These are phyloP conservation scores for Oreochromis spilurus DNA, from an alignment of 2,113 vertebrate genomes.

Conservation along the genomic window DNA sequence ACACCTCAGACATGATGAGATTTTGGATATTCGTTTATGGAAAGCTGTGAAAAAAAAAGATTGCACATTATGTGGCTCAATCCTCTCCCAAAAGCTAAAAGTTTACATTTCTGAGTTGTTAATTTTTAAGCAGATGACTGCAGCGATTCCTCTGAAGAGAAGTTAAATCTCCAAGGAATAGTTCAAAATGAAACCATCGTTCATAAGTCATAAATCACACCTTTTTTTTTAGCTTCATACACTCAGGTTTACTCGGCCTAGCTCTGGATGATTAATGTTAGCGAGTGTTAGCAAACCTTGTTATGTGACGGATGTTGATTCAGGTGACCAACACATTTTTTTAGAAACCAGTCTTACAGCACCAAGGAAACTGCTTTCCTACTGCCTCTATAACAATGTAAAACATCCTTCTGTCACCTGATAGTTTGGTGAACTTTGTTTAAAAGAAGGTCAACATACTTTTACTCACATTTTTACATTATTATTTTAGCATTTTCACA, in stretches of 20 bases:
- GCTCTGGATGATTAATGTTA: neutral
- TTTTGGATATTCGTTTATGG: neutral
- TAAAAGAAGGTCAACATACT: neutral
- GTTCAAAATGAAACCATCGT: neutral
- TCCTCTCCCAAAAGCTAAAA: neutral
- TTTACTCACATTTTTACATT: neutral
- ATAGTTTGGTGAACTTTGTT: neutral
- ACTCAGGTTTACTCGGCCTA: neutral
- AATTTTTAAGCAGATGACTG: neutral
- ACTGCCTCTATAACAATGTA: no score
- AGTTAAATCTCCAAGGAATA: neutral
- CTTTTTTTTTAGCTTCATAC: neutral
- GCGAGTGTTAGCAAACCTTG: neutral
- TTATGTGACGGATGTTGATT: neutral
- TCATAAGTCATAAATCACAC: neutral
- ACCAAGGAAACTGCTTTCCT: neutral
- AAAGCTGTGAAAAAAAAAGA: neutral
- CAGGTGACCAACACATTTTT: neutral
- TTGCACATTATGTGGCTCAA: neutral
- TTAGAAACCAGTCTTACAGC: neutral
- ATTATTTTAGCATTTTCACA: neutral
- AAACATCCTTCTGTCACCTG: neutral
- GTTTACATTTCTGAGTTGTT: neutral
- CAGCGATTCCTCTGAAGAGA: neutral
- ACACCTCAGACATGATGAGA: neutral